These are phyloP conservation scores for Coboldia fuscipes DNA, from an alignment of 1,140 invertebrate genomes.

Conservation along the genomic window DNA sequence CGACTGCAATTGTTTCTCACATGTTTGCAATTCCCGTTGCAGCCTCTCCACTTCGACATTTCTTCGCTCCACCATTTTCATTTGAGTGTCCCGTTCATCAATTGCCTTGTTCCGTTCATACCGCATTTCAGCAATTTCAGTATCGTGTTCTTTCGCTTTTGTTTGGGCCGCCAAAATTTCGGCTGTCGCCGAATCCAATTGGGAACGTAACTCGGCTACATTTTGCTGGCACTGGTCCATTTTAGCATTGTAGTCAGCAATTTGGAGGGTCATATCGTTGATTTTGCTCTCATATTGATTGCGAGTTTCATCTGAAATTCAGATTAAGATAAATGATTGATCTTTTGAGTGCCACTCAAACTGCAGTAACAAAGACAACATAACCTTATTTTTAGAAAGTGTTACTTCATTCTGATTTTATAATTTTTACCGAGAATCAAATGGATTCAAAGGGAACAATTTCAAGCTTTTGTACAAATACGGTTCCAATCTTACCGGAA, in stretches of 20 bases:
- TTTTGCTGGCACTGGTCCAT: constrained; percentile 35
- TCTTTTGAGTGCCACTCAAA: constrained; percentile 3
- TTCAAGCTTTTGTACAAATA: constrained; percentile 1
- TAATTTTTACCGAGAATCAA: constrained; percentile 27
- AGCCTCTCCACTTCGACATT: constrained; percentile 45
- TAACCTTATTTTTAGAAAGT: constrained; percentile 2
- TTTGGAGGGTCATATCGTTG: constrained; percentile 31
- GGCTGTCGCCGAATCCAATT: constrained; percentile 30
- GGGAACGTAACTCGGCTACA: constrained; percentile 32
- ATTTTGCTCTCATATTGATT: constrained; percentile 30
- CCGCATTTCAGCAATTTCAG: constrained; percentile 27
- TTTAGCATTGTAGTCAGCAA: constrained; percentile 36
- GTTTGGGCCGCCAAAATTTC: constrained; percentile 41
- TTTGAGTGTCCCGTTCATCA: constrained; percentile 47
- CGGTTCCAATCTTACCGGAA: constrained; percentile 25
- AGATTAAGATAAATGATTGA: constrained; percentile 6
- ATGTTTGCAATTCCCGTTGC: constrained; percentile 33
- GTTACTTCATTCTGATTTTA: not conserved
- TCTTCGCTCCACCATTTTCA: constrained; percentile 41
- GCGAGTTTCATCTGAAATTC: constrained; percentile 31
- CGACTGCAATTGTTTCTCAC: constrained; percentile 38
- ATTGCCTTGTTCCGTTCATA: constrained; percentile 35
- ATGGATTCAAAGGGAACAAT: constrained; percentile 11
- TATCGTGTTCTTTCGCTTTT: constrained; percentile 27
- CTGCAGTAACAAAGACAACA: constrained; percentile 4